Percentiles rank a stretch among this genome's conserved stretches.
Evolutionary conservation across 2,888 invertebrate species (phyloP).

Genomic region (Pyralis farinalis): DNA sequence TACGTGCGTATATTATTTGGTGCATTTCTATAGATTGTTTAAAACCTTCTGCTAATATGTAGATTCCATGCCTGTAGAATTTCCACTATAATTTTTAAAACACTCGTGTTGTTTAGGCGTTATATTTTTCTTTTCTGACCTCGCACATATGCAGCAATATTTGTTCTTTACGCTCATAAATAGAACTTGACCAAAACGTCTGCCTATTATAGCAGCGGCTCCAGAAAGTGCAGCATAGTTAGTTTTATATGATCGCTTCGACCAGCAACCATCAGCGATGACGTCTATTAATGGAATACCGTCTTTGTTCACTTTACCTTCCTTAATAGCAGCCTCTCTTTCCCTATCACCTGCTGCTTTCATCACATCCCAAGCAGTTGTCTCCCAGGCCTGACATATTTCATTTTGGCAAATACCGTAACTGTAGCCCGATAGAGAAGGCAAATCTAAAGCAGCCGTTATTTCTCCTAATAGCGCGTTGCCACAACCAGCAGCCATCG

Average conservation of each 20-base stretch:
- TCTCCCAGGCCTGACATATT: no score
- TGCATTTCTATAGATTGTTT: background rate
- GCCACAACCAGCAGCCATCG: no score
- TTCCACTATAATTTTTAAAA: background rate
- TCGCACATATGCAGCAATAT: constrained; percentile 20
- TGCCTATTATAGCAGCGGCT: constrained; percentile 21
- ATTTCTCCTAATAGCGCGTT: background rate
- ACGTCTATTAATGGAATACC: constrained; percentile 19
- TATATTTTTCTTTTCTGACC: background rate
- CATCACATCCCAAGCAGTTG: constrained; percentile 4
- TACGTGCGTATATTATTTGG: constrained; percentile 12
- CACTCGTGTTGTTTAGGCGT: background rate
- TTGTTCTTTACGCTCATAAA: constrained; percentile 20
- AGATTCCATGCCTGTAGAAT: background rate
- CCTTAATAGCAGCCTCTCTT: constrained; percentile 10
- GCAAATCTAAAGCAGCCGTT: background rate
- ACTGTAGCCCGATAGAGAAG: background rate
- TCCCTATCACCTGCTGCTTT: constrained; percentile 16
- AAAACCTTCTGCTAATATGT: background rate
- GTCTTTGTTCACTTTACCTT: constrained; percentile 11
- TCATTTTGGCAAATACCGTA: background rate
- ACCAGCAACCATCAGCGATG: constrained; percentile 21
- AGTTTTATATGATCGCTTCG: constrained; percentile 18
- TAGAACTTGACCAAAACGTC: constrained; percentile 16
- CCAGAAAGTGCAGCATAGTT: constrained; percentile 22